Conservation (phyloP, 2,888 invertebrate species). For the Lottia gigantea region DNA sequence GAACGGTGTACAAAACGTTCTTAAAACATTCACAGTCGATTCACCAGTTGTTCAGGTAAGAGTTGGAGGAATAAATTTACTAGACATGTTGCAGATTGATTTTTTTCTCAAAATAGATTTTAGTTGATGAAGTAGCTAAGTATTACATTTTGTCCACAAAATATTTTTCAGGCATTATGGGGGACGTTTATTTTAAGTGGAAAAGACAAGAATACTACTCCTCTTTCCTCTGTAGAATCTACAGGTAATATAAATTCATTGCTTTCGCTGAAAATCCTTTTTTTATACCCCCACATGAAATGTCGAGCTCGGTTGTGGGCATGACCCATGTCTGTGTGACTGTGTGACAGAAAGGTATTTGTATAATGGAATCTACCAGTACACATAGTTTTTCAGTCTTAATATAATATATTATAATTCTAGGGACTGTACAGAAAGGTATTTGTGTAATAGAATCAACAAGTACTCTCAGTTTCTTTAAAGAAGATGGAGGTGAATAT, state of each 20-base stretch:
- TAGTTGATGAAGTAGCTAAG: no score
- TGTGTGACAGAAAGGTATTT: no score
- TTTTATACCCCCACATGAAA: no score
- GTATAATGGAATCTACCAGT: not conserved
- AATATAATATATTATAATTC: conserved; percentile 15
- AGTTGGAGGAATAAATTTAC: not conserved
- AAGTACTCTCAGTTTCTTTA: conserved; percentile 79
- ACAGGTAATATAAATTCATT: conserved; percentile 13
- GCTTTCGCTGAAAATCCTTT: no score
- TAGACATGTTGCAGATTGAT: not conserved
- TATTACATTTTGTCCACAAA: no score
- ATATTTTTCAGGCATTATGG: conserved; percentile 56
- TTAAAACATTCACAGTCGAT: conserved; percentile 84
- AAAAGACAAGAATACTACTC: conserved; percentile 20
- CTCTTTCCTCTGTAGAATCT: conserved; percentile 9
- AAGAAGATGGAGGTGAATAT: conserved; percentile 85
- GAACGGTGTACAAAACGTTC: conserved; percentile 60
- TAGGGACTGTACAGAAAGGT: conserved; percentile 74
- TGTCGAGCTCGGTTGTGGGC: no score
- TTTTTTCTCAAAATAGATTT: no score
- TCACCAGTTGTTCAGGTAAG: conserved; percentile 79
- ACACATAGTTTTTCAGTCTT: not conserved
- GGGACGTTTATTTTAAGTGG: conserved; percentile 57
- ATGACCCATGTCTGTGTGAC: no score
- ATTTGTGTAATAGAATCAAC: conserved; percentile 81